Evolutionary conservation across 2,113 vertebrate genomes (phyloP), one percentile per base, ranked within the genome.

Genomic region (Cyanistes caeruleus): DNA sequence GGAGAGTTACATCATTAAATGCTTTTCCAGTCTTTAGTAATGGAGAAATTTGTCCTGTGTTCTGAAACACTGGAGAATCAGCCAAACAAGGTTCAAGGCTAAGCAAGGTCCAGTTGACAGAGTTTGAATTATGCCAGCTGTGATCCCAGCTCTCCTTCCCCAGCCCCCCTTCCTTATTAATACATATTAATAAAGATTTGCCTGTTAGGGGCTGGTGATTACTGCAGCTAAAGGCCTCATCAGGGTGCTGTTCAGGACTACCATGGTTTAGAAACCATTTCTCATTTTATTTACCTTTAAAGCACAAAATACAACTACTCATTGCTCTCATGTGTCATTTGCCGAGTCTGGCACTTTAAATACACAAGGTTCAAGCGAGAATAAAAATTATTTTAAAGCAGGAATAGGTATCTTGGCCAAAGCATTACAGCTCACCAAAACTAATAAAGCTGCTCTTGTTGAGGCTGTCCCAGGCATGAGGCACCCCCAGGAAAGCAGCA

Each of bases 271-370:
- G 10, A 41, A 10, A 70, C 20, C 17, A 43, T 11, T 64, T 37
- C n/a, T 58, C 25, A 6, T 16, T 49, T 53, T 69, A 30, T 62
- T 77, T 37, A 74, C 51, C 33, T 59, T 62, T 37, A 15, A 68
- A 91, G 55, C 2, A 3, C 48, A 81, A 49, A 60, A 13, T 0
- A 48, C 16, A 87, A 48, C 56, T 19, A 11, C 39, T 30, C 14
- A 0, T 22, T 13, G 52, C n/a, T 77, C 22, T 52, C 51, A 0
- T 0, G 14, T 67, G 33, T 15, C 43, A 55, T 49, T 49, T 28
- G 49, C 53, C 10, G 55, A 48, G 63, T 5, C 39, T 37, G 41
- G 24, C 35, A 33, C n/a, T 76, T 83, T 1, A 76, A 87, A 59
- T 1, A 82, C 11, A 53, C 25, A 18, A 7, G 4, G 62, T 14